A percentile compares a stretch with the other conserved stretches of the same genome.
Conservation (phyloP, 2,888 invertebrate species). For the Trichogramma dendrolimi region DNA sequence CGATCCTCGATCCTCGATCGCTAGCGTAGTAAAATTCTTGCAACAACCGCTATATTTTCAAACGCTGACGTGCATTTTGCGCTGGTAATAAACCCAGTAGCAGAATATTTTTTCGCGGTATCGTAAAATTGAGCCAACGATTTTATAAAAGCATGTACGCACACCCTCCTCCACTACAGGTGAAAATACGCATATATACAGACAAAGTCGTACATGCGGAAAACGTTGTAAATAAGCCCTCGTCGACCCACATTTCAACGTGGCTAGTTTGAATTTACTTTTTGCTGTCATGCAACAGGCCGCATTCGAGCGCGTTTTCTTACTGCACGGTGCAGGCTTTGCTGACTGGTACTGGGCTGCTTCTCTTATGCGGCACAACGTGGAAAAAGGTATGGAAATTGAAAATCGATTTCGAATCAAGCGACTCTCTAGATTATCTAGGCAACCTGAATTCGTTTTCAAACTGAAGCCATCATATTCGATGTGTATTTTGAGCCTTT, state of each 20-base stretch:
- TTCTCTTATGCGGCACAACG: too few relatives aligned
- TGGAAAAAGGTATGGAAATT: neutral
- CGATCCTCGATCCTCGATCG: too few relatives aligned
- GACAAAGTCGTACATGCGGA: conserved; percentile 1
- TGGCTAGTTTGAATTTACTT: conserved; percentile 15
- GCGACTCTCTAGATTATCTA: conserved; percentile 1
- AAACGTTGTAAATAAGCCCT: conserved; percentile 7
- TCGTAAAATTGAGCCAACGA: too few relatives aligned
- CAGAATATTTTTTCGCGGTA: too few relatives aligned
- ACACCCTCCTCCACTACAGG: too few relatives aligned
- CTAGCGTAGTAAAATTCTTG: too few relatives aligned
- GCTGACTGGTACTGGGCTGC: neutral
- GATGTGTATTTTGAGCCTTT: neutral
- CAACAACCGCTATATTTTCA: too few relatives aligned
- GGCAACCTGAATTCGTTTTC: conserved; percentile 6
- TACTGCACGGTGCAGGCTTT: neutral
- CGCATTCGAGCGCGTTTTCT: conserved; percentile 4
- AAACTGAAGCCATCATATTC: neutral
- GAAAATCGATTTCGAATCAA: conserved; percentile 11
- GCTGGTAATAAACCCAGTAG: too few relatives aligned
- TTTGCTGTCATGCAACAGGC: conserved; percentile 11
- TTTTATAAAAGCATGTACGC: too few relatives aligned
- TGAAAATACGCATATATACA: too few relatives aligned
- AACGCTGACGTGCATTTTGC: too few relatives aligned
- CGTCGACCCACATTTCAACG: conserved; percentile 14